Percentiles rank a stretch among this genome's conserved stretches.
phyloP scores from a whole-genome alignment of 53 echinoderm and acorn worm genomes.

The Pentamera pediparva region DNA sequence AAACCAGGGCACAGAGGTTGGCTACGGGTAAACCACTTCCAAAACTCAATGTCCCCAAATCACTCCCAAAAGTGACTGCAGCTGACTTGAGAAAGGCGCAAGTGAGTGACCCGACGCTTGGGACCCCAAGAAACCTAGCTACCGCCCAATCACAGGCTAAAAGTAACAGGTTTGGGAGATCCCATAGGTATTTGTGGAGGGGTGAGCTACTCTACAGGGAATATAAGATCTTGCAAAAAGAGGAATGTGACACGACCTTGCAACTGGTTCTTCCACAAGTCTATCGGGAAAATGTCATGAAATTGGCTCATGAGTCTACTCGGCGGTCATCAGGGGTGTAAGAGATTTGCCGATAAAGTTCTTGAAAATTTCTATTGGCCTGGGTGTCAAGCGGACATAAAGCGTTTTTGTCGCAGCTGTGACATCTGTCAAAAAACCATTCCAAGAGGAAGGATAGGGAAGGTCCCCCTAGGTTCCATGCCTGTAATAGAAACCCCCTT shows the following conservation, averaged over 20 bases:
- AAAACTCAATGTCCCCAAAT: neutral
- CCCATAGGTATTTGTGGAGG: no score
- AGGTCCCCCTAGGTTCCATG: constrained; percentile 49
- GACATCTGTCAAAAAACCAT: constrained; percentile 51
- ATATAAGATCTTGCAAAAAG: neutral
- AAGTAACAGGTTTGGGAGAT: no score
- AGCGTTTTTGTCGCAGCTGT: constrained; percentile 38
- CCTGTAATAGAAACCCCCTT: constrained; percentile 44
- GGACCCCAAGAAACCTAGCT: neutral
- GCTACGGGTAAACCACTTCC: neutral
- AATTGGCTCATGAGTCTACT: constrained; percentile 43
- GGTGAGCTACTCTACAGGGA: no score
- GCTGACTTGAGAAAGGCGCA: neutral
- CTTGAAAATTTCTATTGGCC: constrained; percentile 39
- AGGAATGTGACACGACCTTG: neutral
- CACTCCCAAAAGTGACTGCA: neutral
- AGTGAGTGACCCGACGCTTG: neutral
- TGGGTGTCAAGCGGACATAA: constrained; percentile 31
- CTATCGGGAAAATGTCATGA: constrained; percentile 21
- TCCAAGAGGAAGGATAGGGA: constrained; percentile 32
- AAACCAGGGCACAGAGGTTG: neutral
- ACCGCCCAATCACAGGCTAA: no score
- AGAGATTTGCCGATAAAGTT: constrained; percentile 30
- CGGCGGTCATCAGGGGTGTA: constrained; percentile 42
- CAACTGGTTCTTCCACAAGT: constrained; percentile 24